Base-by-base conservation (phyloP, 2,888 invertebrate genomes). In the Hyposoter didymator region DNA sequence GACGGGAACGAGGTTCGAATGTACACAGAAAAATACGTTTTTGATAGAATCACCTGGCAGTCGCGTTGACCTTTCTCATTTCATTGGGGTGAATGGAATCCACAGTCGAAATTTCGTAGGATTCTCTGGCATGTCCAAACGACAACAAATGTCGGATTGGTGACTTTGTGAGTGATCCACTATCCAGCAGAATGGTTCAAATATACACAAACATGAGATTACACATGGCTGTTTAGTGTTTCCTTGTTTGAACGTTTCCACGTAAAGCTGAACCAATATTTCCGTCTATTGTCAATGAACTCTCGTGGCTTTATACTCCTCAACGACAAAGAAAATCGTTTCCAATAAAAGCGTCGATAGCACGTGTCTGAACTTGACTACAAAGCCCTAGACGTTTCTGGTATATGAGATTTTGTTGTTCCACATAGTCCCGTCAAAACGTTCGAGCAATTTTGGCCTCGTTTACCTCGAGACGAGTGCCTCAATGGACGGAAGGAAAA, bases 191-290 rank as follows among this genome's bases (percentile, higher is more conserved):
- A 78, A 52, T 19, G 47, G 35, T 49, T 49, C 52, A 64, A 62
- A 78, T 66, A 78, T 47, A 82, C 74, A 82, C 59, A 64, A 59
- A 66, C 55, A 70, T 19, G 8, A n/a, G 39, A 45, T 39, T 62
- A 59, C 74, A 69, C 82, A 85, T 88, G 70, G 69, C 45, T 47
- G 85, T 82, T 86, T 88, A 84, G 64, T 75, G 81, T 75, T 85
- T 88, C 70, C 83, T 78, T 86, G 84, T 89, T 88, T 88, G 85
- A 84, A 88, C 86, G 75, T 89, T 89, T 89, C 84, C 84, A 84
- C 85, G 87, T 76, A 90, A 89, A 88, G 89, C 88, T 88, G 87
- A 87, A 85, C 86, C 90, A 90, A 90, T 88, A 91, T 91, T 91
- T 90, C 88, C 86, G 79, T 85, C 87, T 83, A 88, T 88, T 89